Percentiles rank a stretch among this genome's conserved stretches.
phyloP scores from a whole-genome alignment of 2,797 vertebrate species.

The Pseudocheirus occidentalis region DNA sequence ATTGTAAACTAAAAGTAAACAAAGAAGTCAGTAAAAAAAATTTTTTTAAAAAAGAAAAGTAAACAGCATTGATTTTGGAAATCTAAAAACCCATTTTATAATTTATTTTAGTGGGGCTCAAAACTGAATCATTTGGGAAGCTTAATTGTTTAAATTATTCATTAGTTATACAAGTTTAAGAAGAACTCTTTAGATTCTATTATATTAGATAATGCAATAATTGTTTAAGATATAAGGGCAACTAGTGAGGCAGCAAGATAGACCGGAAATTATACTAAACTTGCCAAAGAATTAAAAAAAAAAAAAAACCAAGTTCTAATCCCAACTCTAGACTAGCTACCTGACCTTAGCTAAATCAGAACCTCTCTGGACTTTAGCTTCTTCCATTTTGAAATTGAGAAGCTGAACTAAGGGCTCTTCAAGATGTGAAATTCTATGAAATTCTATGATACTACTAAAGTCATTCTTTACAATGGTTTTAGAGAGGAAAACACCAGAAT shows the following conservation, averaged over 20 bases:
- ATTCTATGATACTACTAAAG: not conserved
- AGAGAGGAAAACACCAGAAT: not conserved
- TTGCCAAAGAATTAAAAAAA: not conserved
- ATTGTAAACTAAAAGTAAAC: too few relatives aligned
- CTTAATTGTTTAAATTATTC: not conserved
- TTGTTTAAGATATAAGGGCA: not conserved
- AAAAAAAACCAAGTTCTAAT: not conserved
- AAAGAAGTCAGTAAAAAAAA: too few relatives aligned
- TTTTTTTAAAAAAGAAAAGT: too few relatives aligned
- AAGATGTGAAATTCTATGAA: not conserved
- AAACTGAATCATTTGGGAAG: not conserved
- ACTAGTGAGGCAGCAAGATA: not conserved
- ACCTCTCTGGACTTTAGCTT: not conserved
- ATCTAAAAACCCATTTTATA: not conserved
- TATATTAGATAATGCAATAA: not conserved
- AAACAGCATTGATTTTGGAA: not conserved
- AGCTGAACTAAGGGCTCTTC: not conserved
- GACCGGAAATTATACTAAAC: not conserved
- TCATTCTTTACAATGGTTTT: not conserved
- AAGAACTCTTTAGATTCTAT: not conserved
- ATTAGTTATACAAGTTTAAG: not conserved
- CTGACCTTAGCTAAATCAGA: constrained; percentile 22
- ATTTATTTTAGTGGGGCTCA: not conserved
- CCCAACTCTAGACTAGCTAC: not conserved
- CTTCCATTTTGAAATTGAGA: not conserved